These are phyloP conservation scores for Heliconius ismenius DNA, from an alignment of 2,888 invertebrate genomes.

Conservation along the genomic window DNA sequence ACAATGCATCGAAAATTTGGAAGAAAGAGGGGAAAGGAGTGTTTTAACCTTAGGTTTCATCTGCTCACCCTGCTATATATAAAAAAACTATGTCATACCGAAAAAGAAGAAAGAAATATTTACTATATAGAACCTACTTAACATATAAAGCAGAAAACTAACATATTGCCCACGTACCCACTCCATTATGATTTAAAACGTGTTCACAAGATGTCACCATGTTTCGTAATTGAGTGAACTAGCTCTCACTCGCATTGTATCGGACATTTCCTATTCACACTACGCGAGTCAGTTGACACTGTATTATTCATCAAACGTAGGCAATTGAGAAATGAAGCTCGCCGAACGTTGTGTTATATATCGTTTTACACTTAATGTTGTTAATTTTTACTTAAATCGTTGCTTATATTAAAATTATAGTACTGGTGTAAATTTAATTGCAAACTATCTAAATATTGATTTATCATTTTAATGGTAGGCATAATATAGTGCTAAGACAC, in stretches of 20 bases:
- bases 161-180: slow-evolving; percentile 18
- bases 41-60: no score
- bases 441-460: not conserved
- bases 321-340: slow-evolving; percentile 12
- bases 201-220: slow-evolving; percentile 43
- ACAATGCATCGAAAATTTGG: no score
- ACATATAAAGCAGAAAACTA: slow-evolving; percentile 6
- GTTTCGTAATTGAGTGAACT: slow-evolving; percentile 44
- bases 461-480: not conserved
- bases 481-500: not conserved
- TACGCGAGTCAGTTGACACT: slow-evolving; percentile 30
- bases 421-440: not conserved
- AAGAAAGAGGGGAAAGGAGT: no score
- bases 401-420: not conserved
- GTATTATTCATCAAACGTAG: slow-evolving; percentile 36
- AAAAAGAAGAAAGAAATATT: not conserved
- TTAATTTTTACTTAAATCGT: not conserved
- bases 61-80: no score
- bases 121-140: not conserved
- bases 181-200: slow-evolving; percentile 32
- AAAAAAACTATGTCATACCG: no score
- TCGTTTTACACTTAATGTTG: not conserved
- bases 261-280: slow-evolving; percentile 36
- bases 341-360: not conserved
- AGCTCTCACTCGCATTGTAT: slow-evolving; percentile 33